A percentile compares a stretch with the other conserved stretches of the same genome.
Conservation (phyloP, 2,888 invertebrate genomes). For the Muscina levida region DNA sequence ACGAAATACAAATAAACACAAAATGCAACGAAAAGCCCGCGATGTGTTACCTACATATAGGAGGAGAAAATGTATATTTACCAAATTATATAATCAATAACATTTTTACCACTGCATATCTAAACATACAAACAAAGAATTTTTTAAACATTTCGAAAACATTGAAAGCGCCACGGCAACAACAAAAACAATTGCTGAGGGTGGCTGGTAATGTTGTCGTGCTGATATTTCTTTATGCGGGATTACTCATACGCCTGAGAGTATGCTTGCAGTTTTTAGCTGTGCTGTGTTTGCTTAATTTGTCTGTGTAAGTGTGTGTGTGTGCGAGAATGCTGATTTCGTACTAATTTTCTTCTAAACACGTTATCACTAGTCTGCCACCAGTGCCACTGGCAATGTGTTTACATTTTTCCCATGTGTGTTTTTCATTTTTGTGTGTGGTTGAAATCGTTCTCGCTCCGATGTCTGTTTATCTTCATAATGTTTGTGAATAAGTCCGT, state of each 20-base stretch:
- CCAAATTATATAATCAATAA: too few relatives aligned
- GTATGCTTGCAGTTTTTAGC: slow-evolving; percentile 26
- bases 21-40: too few relatives aligned
- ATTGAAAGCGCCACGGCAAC: too few relatives aligned
- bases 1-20: too few relatives aligned
- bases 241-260: slow-evolving; percentile 31
- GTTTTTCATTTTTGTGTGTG: slow-evolving; percentile 16
- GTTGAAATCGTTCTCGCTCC: slow-evolving; percentile 30
- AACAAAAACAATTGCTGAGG: too few relatives aligned
- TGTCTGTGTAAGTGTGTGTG: slow-evolving; percentile 14
- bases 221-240: slow-evolving; percentile 6
- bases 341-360: slow-evolving; percentile 62
- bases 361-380: slow-evolving; percentile 63
- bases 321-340: slow-evolving; percentile 16
- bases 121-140: too few relatives aligned
- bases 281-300: background rate
- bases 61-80: too few relatives aligned
- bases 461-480: slow-evolving; percentile 56
- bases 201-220: slow-evolving; percentile 36
- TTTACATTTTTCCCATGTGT: slow-evolving; percentile 62
- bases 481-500: slow-evolving; percentile 14
- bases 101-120: too few relatives aligned
- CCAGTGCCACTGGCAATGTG: slow-evolving; percentile 62
- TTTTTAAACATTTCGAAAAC: too few relatives aligned
- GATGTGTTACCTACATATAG: too few relatives aligned